These are phyloP conservation scores for Ceramica pisi DNA, from an alignment of 2,888 invertebrate species.

Conservation along the genomic window DNA sequence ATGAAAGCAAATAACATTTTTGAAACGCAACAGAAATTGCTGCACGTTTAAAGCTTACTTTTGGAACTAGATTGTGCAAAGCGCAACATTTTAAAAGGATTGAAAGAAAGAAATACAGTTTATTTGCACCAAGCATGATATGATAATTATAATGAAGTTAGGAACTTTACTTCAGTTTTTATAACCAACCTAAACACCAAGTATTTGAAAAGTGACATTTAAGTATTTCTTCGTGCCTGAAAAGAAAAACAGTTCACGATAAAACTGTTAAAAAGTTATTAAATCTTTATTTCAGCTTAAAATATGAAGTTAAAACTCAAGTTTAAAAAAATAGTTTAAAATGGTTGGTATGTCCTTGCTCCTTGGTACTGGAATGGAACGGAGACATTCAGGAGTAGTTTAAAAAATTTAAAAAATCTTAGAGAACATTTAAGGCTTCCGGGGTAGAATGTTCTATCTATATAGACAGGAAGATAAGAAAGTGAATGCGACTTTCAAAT, in stretches of 20 bases:
- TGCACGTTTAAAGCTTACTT: constrained; percentile 30
- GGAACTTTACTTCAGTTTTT: background rate
- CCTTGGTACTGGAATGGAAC: constrained; percentile 6
- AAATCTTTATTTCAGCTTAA: constrained; percentile 11
- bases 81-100: constrained; percentile 13
- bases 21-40: constrained; percentile 31
- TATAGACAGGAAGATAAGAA: background rate
- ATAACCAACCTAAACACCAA: background rate
- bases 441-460: background rate
- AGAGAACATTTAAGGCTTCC: constrained; percentile 10
- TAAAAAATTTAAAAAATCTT: background rate
- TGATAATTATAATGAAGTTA: no score
- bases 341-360: constrained; percentile 4
- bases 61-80: constrained; percentile 9
- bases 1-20: constrained; percentile 40
- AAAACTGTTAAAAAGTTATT: constrained; percentile 6
- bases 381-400: constrained; percentile 21
- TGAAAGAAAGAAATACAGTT: no score
- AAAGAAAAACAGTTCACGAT: background rate
- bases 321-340: constrained; percentile 5
- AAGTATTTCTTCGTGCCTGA: background rate
- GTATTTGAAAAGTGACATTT: background rate
- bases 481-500: background rate
- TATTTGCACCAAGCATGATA: no score
- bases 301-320: constrained; percentile 7